Conservation (phyloP, 2,797 vertebrate genomes). For the Hoplostethus mediterraneus region DNA sequence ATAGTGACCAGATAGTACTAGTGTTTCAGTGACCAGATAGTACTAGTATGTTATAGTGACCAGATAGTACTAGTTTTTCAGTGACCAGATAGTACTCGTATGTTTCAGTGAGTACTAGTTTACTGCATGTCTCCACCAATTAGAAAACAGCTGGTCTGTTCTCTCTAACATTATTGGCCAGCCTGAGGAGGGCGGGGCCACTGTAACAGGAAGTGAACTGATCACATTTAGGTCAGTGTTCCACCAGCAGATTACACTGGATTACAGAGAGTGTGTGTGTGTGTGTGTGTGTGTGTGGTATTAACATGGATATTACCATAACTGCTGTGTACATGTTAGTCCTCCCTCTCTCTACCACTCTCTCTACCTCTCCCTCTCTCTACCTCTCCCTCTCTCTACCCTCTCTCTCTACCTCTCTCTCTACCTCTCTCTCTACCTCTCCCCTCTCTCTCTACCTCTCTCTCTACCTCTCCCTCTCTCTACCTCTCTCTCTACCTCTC, state of each 20-base stretch:
- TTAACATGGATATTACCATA: constrained; percentile 52
- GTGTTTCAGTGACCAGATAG: no score
- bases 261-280: constrained; percentile 54
- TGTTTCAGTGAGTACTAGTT: no score
- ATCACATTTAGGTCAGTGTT: constrained; percentile 75
- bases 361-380: constrained; percentile 2
- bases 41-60: no score
- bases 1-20: no score
- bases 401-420: background rate
- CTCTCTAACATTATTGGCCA: constrained; percentile 36
- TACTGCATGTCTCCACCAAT: constrained; percentile 1
- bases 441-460: background rate
- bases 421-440: background rate
- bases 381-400: background rate
- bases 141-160: background rate
- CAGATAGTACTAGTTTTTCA: no score
- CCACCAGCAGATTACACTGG: constrained; percentile 63
- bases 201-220: constrained; percentile 50
- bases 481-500: no score
- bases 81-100: no score
- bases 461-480: background rate
- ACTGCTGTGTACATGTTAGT: background rate
- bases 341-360: background rate
- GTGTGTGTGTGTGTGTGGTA: constrained; percentile 33
- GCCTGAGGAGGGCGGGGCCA: constrained; percentile 29